phyloP scores from a whole-genome alignment of 2,113 vertebrate species.

The Rhinopomastus cyanomelas region DNA sequence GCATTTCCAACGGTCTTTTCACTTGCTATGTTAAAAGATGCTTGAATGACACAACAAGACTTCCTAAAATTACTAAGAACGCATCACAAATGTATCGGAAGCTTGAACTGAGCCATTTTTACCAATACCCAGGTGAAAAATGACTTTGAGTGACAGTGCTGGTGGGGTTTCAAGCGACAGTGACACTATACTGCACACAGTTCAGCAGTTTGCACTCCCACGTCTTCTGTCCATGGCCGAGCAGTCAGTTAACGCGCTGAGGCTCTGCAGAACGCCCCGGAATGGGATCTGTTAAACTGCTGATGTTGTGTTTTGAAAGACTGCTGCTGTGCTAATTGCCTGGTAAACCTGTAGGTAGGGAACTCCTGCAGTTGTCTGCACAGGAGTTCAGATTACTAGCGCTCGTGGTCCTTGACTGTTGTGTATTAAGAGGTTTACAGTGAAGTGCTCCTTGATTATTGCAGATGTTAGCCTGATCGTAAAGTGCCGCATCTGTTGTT shows the following conservation, averaged over 20 bases:
- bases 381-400: not conserved
- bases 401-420: not conserved
- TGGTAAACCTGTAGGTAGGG: not conserved
- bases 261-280: not conserved
- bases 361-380: not conserved
- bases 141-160: not conserved
- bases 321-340: not conserved
- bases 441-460: not conserved
- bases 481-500: not conserved
- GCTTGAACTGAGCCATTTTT: not conserved
- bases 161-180: not conserved
- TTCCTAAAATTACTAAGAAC: not conserved
- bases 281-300: conserved; percentile 6
- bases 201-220: not conserved
- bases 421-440: not conserved
- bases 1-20: not conserved
- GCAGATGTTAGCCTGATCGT: not conserved
- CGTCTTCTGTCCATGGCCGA: not conserved
- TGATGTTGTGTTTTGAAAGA: not conserved
- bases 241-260: conserved; percentile 7
- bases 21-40: not conserved
- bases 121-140: not conserved
- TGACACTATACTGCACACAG: conserved; percentile 32
- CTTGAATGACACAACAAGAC: not conserved
- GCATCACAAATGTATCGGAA: not conserved